Evolutionary conservation across 2,888 invertebrate genomes (phyloP).

Genomic region (Campaea margaritaria): DNA sequence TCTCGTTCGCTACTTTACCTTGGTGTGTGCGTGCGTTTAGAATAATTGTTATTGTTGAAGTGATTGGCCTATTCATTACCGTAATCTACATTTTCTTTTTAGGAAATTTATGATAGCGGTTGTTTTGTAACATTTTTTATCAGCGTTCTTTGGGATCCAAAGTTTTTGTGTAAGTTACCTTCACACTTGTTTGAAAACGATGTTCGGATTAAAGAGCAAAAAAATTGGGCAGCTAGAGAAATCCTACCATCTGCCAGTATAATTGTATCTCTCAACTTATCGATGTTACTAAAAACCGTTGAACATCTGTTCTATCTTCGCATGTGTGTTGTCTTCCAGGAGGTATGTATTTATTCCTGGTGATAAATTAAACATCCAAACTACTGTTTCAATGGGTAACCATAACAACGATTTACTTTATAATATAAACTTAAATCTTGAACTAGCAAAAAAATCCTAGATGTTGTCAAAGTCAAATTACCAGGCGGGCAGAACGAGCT

Average conservation of each 20-base stretch:
- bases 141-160: too few species aligned
- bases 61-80: neutral
- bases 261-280: neutral
- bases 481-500: conserved; percentile 4
- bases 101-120: too few species aligned
- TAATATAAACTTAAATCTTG: neutral
- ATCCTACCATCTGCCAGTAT: too few species aligned
- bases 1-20: neutral
- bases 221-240: too few species aligned
- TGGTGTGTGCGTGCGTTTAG: conserved; percentile 1
- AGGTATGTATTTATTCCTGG: conserved; percentile 22
- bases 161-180: too few species aligned
- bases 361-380: conserved; percentile 12
- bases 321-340: conserved; percentile 35
- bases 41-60: neutral
- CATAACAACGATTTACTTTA: too few species aligned
- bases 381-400: too few species aligned
- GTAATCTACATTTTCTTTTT: too few species aligned
- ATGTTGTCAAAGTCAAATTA: neutral
- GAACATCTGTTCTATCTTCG: conserved; percentile 34
- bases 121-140: too few species aligned
- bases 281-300: conserved; percentile 16
- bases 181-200: too few species aligned
- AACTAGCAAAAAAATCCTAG: too few species aligned
- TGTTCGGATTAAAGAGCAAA: too few species aligned